Base-by-base conservation (phyloP, 2,113 vertebrate genomes). In the Anolis carolinensis region DNA sequence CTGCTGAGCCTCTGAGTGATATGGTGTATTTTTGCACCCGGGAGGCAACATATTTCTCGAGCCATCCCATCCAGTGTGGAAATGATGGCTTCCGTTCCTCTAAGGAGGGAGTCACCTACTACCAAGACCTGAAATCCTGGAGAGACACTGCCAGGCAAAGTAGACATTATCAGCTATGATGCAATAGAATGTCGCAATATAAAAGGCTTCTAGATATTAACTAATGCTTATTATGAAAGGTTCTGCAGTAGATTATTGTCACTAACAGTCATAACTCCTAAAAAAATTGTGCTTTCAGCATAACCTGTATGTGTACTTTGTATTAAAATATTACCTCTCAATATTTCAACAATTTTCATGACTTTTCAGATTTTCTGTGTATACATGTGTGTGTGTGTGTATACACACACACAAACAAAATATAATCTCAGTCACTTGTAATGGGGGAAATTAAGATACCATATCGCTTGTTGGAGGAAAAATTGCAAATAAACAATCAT, bases 271-370 rank as follows among this genome's bases (percentile, higher is more conserved):
- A 32, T 21, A 50, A 34, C 68, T 16, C 25, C 27, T 70, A 7
- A 70, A 62, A 36, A 78, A 9, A 32, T 78, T 78, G 50, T 74
- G 4, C 36, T 25, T n/a, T 78, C 44, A 25, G 21, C 34, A 30
- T 16, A 59, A 59, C 23, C 14, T 4, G 1, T 11, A 9, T 55
- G 52, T 55, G 55, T 4, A 76, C 0, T 0, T 32, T 4, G 62
- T 25, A 79, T 82, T 4, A 74, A 59, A 14, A 83, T 30, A 21
- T 70, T 76, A n/a, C 8, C n/a, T 2, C 1, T 4, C 32, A 74
- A 87, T 36, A 1, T 1, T 2, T 14, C 81, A 34, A 70, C 23
- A 52, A 23, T 34, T 44, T 39, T 0, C 14, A 5, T n/a, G 27
- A 5, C 0, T 23, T 23, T 7, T n/a, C 9, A 30, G 62, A 44